These are phyloP conservation scores for Pomacea canaliculata DNA, from an alignment of 2,888 invertebrate genomes.

Conservation along the genomic window DNA sequence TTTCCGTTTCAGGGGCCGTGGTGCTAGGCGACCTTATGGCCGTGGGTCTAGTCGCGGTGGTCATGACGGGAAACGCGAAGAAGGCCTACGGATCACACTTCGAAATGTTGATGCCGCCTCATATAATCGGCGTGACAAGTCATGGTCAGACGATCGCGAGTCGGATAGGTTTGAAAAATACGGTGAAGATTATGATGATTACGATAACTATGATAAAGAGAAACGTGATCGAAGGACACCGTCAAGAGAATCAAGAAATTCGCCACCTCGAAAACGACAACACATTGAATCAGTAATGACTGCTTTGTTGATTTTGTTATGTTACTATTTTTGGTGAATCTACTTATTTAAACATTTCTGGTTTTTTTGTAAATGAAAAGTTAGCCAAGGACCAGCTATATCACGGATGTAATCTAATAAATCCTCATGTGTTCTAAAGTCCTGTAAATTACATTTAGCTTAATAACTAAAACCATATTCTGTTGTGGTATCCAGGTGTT, in stretches of 20 bases:
- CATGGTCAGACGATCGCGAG: conserved; percentile 15
- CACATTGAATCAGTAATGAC: conserved; percentile 11
- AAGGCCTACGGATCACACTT: conserved; percentile 22
- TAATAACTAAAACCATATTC: too few relatives aligned
- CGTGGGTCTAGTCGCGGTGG: conserved; percentile 29
- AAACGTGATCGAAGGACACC: conserved; percentile 17
- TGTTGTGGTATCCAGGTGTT: too few relatives aligned
- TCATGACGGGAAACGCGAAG: conserved; percentile 22
- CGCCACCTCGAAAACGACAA: conserved; percentile 11
- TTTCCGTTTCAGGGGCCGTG: conserved; percentile 40
- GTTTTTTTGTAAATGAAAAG: too few relatives aligned
- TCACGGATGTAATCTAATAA: too few relatives aligned
- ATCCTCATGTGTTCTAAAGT: too few relatives aligned
- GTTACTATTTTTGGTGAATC: too few relatives aligned
- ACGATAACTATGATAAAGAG: conserved; percentile 21
- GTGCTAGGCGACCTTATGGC: conserved; percentile 29
- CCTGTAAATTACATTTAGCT: too few relatives aligned
- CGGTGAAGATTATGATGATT: conserved; percentile 18
- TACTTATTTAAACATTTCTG: too few relatives aligned
- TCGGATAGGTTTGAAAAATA: conserved; percentile 19
- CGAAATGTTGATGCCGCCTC: conserved; percentile 20
- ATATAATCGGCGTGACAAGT: conserved; percentile 2
- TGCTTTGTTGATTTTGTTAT: too few relatives aligned
- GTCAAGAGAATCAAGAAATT: conserved; percentile 28
- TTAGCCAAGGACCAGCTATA: too few relatives aligned